Conservation (phyloP, 2,888 invertebrate genomes). For the Scaptodrosophila latifasciaeformis region DNA sequence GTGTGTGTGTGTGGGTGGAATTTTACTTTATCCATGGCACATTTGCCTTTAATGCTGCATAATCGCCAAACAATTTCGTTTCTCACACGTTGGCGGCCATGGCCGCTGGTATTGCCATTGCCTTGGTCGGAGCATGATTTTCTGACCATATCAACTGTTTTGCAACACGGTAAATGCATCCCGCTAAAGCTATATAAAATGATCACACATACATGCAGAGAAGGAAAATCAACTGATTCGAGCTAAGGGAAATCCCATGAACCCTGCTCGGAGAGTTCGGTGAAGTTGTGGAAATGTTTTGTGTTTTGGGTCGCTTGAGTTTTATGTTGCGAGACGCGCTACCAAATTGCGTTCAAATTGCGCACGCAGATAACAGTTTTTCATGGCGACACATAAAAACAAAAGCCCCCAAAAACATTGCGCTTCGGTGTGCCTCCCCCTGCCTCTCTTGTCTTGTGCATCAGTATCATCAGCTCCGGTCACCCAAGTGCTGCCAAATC, state of each 20-base stretch:
- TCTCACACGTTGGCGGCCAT: conserved; percentile 44
- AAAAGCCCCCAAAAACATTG: conserved; percentile 39
- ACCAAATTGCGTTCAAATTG: conserved; percentile 68
- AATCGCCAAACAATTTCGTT: conserved; percentile 68
- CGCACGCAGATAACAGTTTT: conserved; percentile 67
- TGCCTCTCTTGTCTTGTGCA: conserved; percentile 17
- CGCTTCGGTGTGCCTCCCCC: not conserved
- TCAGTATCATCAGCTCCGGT: too few relatives aligned
- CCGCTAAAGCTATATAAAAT: conserved; percentile 46
- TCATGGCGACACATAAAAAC: conserved; percentile 68
- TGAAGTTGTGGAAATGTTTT: conserved; percentile 24
- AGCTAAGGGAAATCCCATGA: too few relatives aligned
- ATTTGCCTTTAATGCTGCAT: conserved; percentile 68
- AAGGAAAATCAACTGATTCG: too few relatives aligned
- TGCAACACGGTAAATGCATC: conserved; percentile 40
- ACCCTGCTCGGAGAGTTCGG: too few relatives aligned
- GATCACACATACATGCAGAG: conserved; percentile 25
- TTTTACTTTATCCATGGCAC: conserved; percentile 53
- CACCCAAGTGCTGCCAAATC: conserved; percentile 45
- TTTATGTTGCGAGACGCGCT: conserved; percentile 69
- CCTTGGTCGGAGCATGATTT: conserved; percentile 36
- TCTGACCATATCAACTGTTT: conserved; percentile 59
- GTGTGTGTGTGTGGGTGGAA: conserved; percentile 37
- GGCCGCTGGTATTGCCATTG: conserved; percentile 12
- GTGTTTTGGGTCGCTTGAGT: conserved; percentile 67